phyloP scores from a whole-genome alignment of 2,888 invertebrate genomes.

The Lasioglossum calceatum region DNA sequence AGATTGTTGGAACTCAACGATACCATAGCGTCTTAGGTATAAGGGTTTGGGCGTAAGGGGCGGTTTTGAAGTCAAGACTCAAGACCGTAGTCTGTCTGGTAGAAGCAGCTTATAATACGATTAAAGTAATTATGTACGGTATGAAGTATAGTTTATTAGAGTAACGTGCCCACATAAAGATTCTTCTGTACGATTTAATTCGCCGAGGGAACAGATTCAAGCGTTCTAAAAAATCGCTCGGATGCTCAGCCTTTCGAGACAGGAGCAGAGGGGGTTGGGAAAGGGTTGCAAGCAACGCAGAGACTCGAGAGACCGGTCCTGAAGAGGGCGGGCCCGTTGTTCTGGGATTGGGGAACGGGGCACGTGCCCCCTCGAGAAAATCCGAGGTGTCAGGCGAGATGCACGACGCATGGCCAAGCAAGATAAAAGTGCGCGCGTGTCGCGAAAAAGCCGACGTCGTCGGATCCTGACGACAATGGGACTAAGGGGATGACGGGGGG shows the following conservation, averaged over 20 bases:
- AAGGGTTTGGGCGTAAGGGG: too few species aligned
- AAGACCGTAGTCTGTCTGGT: too few species aligned
- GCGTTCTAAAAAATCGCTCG: not conserved
- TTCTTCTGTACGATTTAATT: too few species aligned
- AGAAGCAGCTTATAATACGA: too few species aligned
- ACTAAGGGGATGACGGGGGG: not conserved
- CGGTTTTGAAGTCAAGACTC: too few species aligned
- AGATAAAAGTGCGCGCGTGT: constrained; percentile 79
- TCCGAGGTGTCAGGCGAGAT: constrained; percentile 37
- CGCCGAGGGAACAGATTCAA: not conserved
- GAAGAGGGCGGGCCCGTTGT: not conserved
- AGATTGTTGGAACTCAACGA: too few species aligned
- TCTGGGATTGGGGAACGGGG: constrained; percentile 37
- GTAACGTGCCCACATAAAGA: too few species aligned
- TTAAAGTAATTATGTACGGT: too few species aligned
- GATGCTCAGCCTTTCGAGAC: not conserved
- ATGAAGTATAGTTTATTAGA: too few species aligned
- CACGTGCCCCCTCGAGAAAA: constrained; percentile 71
- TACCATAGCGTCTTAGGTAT: too few species aligned
- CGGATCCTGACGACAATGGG: constrained; percentile 71
- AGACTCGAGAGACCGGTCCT: not conserved
- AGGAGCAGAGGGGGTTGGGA: not conserved
- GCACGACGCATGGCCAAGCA: constrained; percentile 74
- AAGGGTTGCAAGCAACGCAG: not conserved
- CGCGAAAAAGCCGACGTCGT: constrained; percentile 69